These are phyloP conservation scores for Nycticryphes semicollaris DNA, from an alignment of 2,113 vertebrate genomes.

Conservation along the genomic window DNA sequence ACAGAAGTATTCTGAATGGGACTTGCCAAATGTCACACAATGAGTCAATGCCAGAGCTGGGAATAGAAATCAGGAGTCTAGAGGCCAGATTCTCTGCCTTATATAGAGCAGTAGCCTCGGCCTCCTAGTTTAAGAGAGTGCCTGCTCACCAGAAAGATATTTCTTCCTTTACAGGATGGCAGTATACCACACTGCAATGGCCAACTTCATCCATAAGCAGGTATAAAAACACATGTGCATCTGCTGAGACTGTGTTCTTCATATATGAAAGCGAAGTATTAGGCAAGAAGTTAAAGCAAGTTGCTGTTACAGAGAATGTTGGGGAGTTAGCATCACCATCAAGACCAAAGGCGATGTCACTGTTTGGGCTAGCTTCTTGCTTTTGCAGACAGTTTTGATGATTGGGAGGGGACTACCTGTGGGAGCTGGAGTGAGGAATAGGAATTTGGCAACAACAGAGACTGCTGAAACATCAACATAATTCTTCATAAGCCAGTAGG, in stretches of 20 bases:
- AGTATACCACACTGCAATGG: not conserved
- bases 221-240: not conserved
- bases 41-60: slow-evolving; percentile 6
- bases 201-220: not conserved
- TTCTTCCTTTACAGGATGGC: not conserved
- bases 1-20: slow-evolving; percentile 6
- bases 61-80: slow-evolving; percentile 21
- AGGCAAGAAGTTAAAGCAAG: not conserved
- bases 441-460: not conserved
- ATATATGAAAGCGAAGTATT: not conserved
- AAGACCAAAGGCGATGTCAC: fast-evolving
- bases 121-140: not conserved
- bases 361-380: not conserved
- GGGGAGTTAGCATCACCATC: not conserved
- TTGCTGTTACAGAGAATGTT: not conserved
- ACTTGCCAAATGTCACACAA: slow-evolving; percentile 42
- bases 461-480: not conserved
- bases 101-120: slow-evolving; percentile 6
- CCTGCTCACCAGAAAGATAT: not conserved
- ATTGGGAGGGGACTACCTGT: not conserved
- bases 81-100: slow-evolving; percentile 21
- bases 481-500: not conserved
- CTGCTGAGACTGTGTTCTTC: not conserved
- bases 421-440: not conserved
- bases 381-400: not conserved